Conservation (phyloP, 2,888 invertebrate genomes). For the Eupithecia dodoneata region DNA sequence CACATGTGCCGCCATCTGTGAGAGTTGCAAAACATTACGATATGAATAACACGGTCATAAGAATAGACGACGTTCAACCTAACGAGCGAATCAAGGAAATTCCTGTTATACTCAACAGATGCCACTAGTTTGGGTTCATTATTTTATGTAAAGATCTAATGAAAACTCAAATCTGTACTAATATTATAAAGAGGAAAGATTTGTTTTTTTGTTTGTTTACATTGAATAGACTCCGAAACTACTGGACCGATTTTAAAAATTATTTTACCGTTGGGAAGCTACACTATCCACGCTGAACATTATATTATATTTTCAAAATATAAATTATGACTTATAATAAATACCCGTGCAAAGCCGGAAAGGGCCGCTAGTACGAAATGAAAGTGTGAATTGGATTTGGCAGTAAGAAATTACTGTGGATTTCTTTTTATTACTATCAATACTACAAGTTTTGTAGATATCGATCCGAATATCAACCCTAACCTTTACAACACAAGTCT, state of each 20-base stretch:
- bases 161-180: no score
- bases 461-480: neutral
- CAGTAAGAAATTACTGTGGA: neutral
- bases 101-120: constrained; percentile 12
- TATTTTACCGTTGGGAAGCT: no score
- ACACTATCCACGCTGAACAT: no score
- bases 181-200: no score
- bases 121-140: neutral
- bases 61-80: constrained; percentile 24
- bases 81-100: constrained; percentile 1
- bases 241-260: no score
- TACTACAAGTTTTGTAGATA: neutral
- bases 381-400: neutral
- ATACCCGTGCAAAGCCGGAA: no score
- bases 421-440: neutral
- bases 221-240: no score
- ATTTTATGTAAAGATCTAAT: neutral
- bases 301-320: no score
- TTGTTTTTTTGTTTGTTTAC: no score
- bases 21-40: constrained; percentile 27
- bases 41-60: neutral
- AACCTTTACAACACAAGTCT: neutral
- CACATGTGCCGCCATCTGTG: constrained; percentile 35
- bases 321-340: no score
- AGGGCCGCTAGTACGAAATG: no score